These are phyloP conservation scores for Arctocebus calabarensis DNA, from an alignment of 2,797 vertebrate species.

Conservation along the genomic window DNA sequence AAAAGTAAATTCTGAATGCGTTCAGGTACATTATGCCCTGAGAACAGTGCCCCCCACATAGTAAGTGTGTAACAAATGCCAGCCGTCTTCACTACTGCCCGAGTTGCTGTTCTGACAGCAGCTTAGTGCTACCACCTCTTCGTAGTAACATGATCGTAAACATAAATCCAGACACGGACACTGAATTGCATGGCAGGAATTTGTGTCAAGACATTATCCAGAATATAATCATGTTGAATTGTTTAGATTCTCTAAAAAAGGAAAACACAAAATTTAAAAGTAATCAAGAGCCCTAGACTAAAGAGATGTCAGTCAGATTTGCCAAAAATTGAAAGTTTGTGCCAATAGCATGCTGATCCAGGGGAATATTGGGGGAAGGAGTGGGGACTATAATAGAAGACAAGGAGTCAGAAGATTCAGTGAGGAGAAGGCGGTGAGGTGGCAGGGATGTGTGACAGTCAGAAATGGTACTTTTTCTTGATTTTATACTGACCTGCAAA, in stretches of 20 bases:
- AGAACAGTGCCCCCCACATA: background rate
- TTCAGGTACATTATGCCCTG: background rate
- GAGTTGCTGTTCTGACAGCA: background rate
- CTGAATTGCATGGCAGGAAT: background rate
- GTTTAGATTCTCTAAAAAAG: background rate
- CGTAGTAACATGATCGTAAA: background rate
- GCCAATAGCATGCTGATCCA: background rate
- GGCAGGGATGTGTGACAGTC: background rate
- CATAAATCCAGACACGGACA: background rate
- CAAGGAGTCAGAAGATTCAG: background rate
- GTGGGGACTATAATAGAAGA: background rate
- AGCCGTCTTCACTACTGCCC: background rate
- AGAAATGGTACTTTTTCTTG: background rate
- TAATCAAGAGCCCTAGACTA: background rate
- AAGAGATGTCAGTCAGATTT: background rate
- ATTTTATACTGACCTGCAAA: slow-evolving; percentile 42
- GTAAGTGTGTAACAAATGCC: background rate
- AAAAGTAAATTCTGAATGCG: background rate
- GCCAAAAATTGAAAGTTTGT: background rate
- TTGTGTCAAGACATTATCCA: background rate
- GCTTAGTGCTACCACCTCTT: background rate
- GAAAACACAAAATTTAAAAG: background rate
- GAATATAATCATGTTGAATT: background rate
- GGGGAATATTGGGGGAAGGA: background rate
- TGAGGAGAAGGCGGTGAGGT: background rate